Evolutionary conservation across 2,888 invertebrate species (phyloP).

Genomic region (Ypsolopha scabrella): DNA sequence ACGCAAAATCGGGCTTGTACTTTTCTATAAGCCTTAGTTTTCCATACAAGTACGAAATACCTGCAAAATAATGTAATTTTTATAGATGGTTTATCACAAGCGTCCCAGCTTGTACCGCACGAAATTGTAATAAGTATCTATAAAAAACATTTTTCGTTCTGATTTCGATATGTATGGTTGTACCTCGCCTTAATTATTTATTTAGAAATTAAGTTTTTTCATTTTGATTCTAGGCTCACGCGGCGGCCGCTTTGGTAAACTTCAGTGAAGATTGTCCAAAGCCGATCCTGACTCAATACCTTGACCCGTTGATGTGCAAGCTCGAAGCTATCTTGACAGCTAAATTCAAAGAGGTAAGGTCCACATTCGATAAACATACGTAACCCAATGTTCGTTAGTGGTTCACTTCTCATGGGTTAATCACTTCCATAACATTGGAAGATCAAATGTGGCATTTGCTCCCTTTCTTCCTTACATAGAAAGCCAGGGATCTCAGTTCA

Average conservation of each 20-base stretch:
- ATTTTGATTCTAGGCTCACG: constrained; percentile 66
- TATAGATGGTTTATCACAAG: no score
- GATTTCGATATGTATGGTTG: no score
- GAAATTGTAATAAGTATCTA: no score
- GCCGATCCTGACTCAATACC: constrained; percentile 88
- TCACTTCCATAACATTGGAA: constrained; percentile 68
- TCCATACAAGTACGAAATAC: no score
- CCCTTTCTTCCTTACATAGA: constrained; percentile 41
- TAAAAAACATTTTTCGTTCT: no score
- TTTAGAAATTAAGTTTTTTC: no score
- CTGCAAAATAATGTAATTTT: no score
- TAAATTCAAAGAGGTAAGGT: constrained; percentile 88
- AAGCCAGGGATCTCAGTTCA: constrained; percentile 59
- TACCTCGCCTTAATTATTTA: no score
- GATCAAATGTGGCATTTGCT: constrained; percentile 54
- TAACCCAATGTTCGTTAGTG: constrained; percentile 66
- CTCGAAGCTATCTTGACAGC: constrained; percentile 89
- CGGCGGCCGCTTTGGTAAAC: constrained; percentile 97
- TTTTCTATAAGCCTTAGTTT: no score
- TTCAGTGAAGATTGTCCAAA: constrained; percentile 99
- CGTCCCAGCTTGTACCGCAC: no score
- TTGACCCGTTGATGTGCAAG: constrained; percentile 92
- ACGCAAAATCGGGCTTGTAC: no score
- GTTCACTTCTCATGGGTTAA: constrained; percentile 29
- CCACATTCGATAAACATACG: neutral